These are phyloP conservation scores for Hemiprocne comata DNA, from an alignment of 2,113 vertebrate species.

Conservation along the genomic window DNA sequence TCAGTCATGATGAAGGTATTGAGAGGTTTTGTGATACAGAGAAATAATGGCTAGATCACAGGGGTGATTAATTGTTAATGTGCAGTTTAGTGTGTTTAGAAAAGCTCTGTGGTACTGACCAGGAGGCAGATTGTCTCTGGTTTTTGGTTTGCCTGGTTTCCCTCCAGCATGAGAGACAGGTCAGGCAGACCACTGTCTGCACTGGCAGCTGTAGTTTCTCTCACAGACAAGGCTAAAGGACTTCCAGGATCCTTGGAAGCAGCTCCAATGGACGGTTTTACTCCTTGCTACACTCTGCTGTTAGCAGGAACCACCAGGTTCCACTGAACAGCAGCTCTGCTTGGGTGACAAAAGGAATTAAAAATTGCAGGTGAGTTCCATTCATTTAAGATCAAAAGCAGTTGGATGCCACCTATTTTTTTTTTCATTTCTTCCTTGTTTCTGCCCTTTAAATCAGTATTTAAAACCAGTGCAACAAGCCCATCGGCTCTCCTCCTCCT, in stretches of 20 bases:
- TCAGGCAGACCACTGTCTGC: neutral
- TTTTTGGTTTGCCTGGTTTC: neutral
- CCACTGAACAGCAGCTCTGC: neutral
- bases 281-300: neutral
- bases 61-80: neutral
- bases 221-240: neutral
- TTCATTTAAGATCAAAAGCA: neutral
- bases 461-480: neutral
- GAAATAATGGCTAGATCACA: neutral
- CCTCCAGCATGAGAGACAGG: neutral
- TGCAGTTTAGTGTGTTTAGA: neutral
- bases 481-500: neutral
- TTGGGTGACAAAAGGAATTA: neutral
- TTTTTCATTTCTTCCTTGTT: neutral
- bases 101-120: neutral
- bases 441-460: neutral
- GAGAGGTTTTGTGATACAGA: neutral
- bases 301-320: neutral
- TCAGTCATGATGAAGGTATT: neutral
- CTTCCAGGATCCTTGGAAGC: neutral
- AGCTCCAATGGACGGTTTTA: neutral
- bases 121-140: neutral
- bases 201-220: neutral
- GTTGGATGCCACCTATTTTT: neutral
- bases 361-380: neutral